Conservation (phyloP, 1,140 invertebrate genomes). For the Ptiloglossa arizonensis region DNA sequence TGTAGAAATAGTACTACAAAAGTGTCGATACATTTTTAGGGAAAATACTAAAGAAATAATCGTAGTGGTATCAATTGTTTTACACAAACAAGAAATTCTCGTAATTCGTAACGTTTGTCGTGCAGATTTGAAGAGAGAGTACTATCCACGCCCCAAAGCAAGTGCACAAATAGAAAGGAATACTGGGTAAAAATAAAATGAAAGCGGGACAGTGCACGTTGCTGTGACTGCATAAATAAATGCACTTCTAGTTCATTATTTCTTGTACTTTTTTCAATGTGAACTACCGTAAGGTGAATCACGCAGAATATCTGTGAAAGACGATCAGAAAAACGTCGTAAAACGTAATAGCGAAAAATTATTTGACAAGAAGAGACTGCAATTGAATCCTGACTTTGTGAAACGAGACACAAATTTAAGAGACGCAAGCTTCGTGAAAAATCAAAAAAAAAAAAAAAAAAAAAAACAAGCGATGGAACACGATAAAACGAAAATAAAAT, state of each 20-base stretch:
- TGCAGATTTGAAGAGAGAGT: conserved; percentile 21
- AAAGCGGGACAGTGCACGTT: conserved; percentile 32
- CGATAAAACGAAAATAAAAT: too few relatives aligned
- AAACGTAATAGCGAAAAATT: background rate
- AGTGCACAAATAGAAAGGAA: conserved; percentile 47
- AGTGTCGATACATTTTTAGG: too few relatives aligned
- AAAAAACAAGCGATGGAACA: too few relatives aligned
- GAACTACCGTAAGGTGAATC: background rate
- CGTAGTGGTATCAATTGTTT: conserved; percentile 2
- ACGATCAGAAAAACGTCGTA: background rate
- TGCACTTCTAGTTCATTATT: conserved; percentile 28
- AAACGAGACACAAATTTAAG: too few relatives aligned
- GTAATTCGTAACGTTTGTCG: conserved; percentile 8
- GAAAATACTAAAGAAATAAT: background rate
- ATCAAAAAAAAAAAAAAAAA: too few relatives aligned
- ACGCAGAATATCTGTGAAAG: background rate
- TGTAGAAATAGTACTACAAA: too few relatives aligned
- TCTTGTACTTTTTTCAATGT: background rate
- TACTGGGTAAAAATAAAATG: conserved; percentile 52
- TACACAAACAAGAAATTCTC: background rate
- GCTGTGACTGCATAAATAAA: conserved; percentile 35
- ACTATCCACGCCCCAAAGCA: conserved; percentile 20
- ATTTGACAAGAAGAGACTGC: background rate
- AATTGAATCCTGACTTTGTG: background rate
- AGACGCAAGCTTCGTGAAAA: too few relatives aligned